Evolutionary conservation across 2,888 invertebrate genomes (phyloP).

Genomic region (Argyra leucocephala): DNA sequence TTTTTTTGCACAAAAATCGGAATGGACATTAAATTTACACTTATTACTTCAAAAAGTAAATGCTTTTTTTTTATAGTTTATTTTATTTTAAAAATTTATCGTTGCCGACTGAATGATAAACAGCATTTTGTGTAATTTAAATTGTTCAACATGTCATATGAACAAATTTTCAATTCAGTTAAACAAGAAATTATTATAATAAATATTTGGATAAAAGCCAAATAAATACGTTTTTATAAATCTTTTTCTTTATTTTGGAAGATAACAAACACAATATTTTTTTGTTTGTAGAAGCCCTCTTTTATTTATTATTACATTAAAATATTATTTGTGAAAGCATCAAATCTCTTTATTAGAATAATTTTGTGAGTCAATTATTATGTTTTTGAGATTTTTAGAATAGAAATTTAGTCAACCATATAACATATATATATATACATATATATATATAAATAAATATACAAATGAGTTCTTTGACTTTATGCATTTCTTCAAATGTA

Average conservation of each 20-base stretch:
- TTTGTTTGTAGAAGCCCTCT: not conserved
- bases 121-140: not conserved
- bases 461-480: too few species aligned
- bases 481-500: slow-evolving; percentile 10
- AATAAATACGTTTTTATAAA: slow-evolving; percentile 1
- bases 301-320: not conserved
- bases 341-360: not conserved
- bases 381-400: not conserved
- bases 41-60: too few species aligned
- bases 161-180: not conserved
- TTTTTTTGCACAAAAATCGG: too few species aligned
- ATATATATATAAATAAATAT: too few species aligned
- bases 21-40: too few species aligned
- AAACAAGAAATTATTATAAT: not conserved
- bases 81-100: too few species aligned
- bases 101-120: not conserved
- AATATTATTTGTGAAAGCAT: not conserved
- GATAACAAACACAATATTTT: not conserved
- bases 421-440: not conserved
- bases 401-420: not conserved
- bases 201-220: not conserved
- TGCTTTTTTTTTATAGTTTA: too few species aligned
- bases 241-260: not conserved
- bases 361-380: not conserved
- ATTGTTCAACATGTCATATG: not conserved